Percentiles rank a stretch among this genome's conserved stretches.
These are phyloP conservation scores for Ciconia maguari DNA, from an alignment of 2,113 vertebrate genomes.

Conservation along the genomic window DNA sequence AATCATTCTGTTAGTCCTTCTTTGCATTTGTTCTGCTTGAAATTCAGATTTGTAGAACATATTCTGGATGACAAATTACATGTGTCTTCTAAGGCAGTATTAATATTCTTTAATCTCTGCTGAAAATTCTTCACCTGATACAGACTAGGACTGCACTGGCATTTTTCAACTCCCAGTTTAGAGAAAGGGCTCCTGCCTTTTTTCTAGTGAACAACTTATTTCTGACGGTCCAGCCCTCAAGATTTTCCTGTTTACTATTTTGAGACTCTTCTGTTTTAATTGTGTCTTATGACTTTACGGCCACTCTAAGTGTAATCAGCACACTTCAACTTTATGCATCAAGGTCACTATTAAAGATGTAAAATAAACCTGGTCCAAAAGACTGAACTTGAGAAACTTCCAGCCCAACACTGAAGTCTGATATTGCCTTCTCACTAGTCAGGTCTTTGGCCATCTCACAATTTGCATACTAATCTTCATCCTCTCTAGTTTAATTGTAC, in stretches of 20 bases:
- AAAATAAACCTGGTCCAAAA: neutral
- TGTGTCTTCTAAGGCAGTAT: neutral
- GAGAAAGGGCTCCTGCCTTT: neutral
- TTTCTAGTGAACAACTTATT: neutral
- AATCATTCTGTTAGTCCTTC: neutral
- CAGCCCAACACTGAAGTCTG: neutral
- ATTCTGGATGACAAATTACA: slow-evolving; percentile 1
- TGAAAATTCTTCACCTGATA: slow-evolving; percentile 6
- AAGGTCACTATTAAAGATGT: neutral
- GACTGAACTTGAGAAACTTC: neutral
- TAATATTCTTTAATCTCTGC: neutral
- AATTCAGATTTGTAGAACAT: neutral
- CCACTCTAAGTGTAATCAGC: neutral
- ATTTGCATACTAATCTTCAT: neutral
- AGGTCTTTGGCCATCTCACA: neutral
- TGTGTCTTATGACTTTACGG: neutral
- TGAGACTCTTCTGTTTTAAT: neutral
- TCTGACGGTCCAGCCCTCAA: neutral
- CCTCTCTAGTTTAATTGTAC: neutral
- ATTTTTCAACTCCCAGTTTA: neutral
- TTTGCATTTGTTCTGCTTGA: neutral
- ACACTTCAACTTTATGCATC: neutral
- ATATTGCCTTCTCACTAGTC: neutral
- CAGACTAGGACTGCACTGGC: neutral
- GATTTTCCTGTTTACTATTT: neutral